These are phyloP conservation scores for Cochlearius cochlearius DNA, from an alignment of 2,113 vertebrate species.

Conservation along the genomic window DNA sequence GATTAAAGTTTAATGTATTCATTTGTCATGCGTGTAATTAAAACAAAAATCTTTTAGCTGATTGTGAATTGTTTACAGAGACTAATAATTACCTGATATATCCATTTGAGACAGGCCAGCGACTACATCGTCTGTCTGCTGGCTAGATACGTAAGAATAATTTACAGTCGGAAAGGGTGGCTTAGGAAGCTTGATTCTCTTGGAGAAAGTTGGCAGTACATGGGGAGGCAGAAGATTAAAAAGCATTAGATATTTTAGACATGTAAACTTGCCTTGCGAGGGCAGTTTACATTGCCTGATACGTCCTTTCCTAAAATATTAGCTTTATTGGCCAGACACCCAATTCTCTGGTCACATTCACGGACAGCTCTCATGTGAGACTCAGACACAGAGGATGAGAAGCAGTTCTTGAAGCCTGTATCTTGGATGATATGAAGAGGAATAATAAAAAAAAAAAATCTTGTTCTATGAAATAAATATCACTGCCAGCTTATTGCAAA, in stretches of 20 bases:
- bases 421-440: background rate
- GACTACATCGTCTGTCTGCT: background rate
- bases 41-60: background rate
- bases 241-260: background rate
- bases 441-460: background rate
- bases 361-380: background rate
- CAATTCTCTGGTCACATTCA: background rate
- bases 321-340: background rate
- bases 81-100: background rate
- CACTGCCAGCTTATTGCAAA: background rate
- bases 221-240: background rate
- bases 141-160: background rate
- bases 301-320: background rate
- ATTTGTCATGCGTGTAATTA: conserved; percentile 9
- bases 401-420: background rate
- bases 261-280: conserved; percentile 28
- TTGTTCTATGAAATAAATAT: background rate
- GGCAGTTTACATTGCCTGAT: conserved; percentile 2
- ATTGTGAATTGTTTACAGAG: conserved; percentile 35
- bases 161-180: background rate
- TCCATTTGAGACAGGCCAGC: background rate
- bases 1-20: conserved; percentile 13
- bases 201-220: background rate
- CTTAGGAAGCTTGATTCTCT: background rate
- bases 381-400: background rate